These are phyloP conservation scores for Corella eumyota DNA, from an alignment of 23 tunicate genomes.

Conservation along the genomic window DNA sequence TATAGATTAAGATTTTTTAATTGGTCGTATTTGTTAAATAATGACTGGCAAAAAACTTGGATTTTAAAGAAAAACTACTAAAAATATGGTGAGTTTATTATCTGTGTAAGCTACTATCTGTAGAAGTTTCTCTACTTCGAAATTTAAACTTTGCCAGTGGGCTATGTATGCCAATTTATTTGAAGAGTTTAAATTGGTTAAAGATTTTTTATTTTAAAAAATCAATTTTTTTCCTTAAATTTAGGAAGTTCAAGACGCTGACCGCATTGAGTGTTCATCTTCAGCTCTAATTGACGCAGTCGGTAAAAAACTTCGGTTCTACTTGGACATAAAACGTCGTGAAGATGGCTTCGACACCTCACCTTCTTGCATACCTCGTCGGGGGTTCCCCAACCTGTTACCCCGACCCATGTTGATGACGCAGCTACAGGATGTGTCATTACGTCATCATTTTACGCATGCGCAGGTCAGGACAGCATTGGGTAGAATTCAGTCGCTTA, in stretches of 20 bases:
- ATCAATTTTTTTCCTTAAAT: constrained; percentile 2
- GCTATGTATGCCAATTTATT: too few species aligned
- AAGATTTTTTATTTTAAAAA: too few species aligned
- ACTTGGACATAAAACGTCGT: constrained; percentile 45
- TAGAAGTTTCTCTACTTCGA: too few species aligned
- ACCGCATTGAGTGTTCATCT: constrained; percentile 49
- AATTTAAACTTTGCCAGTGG: too few species aligned
- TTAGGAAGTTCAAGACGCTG: constrained; percentile 76
- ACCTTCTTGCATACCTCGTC: constrained; percentile 50
- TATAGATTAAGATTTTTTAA: too few species aligned
- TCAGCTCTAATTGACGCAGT: constrained; percentile 46
- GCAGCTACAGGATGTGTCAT: constrained; percentile 33
- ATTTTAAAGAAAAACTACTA: too few species aligned
- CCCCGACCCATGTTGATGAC: constrained; percentile 59
- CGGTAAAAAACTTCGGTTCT: constrained; percentile 42
- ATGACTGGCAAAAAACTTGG: too few species aligned
- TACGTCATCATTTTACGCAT: constrained; percentile 74
- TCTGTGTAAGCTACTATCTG: too few species aligned
- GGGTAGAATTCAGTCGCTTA: constrained; percentile 49
- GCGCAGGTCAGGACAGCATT: constrained; percentile 51
- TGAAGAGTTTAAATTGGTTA: too few species aligned
- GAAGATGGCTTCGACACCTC: constrained; percentile 77
- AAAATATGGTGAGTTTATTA: too few species aligned
- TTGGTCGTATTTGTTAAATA: too few species aligned
- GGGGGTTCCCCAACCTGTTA: constrained; percentile 51